Evolutionary conservation across 2,113 vertebrate genomes (phyloP).

Genomic region (Girardinichthys multiradiatus): DNA sequence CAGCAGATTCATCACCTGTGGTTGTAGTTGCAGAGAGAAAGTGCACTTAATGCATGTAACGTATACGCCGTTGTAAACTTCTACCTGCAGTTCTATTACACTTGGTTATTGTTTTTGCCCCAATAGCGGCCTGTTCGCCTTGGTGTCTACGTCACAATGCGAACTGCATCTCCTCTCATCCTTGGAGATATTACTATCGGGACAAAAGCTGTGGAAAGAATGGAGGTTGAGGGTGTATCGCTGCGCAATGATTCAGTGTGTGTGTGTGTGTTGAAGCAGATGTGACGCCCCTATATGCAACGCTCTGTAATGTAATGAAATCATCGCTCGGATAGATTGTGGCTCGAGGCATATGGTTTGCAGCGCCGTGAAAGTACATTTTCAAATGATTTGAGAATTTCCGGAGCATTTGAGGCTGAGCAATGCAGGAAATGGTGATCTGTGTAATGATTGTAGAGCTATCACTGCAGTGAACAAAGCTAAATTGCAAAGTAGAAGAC

Average conservation of each 20-base stretch:
- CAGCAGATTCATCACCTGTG: not conserved
- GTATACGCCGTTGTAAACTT: not conserved
- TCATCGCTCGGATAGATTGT: constrained; percentile 52
- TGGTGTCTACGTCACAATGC: constrained; percentile 1
- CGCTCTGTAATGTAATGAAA: constrained; percentile 52
- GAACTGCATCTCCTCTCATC: constrained; percentile 13
- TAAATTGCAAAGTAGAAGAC: constrained; percentile 35
- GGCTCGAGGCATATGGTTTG: constrained; percentile 28
- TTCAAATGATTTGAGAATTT: constrained; percentile 62
- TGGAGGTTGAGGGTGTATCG: constrained; percentile 43
- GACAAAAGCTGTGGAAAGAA: constrained; percentile 40
- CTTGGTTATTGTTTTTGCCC: constrained; percentile 1
- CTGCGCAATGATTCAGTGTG: constrained; percentile 39
- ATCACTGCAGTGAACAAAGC: constrained; percentile 19
- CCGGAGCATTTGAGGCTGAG: constrained; percentile 42
- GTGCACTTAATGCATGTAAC: not conserved
- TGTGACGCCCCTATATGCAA: constrained; percentile 45
- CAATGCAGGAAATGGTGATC: constrained; percentile 48
- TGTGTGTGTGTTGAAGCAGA: constrained; percentile 46
- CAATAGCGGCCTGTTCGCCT: not conserved
- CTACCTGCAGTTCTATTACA: not conserved
- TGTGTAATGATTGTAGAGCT: constrained; percentile 58
- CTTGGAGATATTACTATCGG: constrained; percentile 33
- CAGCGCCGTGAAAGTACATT: constrained; percentile 49
- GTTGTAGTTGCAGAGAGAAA: constrained; percentile 5